Percentiles rank a stretch among this genome's conserved stretches.
Conservation (phyloP, 2,113 vertebrate species). For the Hirundichthys speculiger region DNA sequence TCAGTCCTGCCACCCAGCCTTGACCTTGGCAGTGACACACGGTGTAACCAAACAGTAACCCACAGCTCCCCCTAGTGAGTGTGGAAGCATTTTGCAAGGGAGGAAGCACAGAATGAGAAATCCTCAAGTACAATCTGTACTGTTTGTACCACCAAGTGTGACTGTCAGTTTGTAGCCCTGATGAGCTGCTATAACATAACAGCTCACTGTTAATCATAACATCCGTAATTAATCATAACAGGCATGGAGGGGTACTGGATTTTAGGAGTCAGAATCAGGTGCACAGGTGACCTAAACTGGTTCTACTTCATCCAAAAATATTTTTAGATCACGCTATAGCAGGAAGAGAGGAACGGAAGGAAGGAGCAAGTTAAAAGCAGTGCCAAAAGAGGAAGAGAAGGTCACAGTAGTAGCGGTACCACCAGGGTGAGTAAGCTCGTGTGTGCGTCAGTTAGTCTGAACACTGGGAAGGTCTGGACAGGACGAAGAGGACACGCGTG, state of each 20-base stretch:
- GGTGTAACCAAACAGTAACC: constrained; percentile 39
- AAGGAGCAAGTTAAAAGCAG: constrained; percentile 25
- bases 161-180: too few species aligned
- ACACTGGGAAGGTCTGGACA: constrained; percentile 44
- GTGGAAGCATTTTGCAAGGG: constrained; percentile 30
- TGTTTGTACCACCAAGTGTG: not conserved
- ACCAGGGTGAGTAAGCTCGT: constrained; percentile 20
- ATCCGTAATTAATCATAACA: not conserved
- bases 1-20: constrained; percentile 31
- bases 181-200: not conserved
- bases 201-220: not conserved
- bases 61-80: constrained; percentile 74
- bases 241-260: not conserved
- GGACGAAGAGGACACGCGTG: constrained; percentile 51
- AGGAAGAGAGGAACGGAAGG: constrained; percentile 30
- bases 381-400: constrained; percentile 68
- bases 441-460: not conserved
- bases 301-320: constrained; percentile 31
- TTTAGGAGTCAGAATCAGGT: not conserved
- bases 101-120: constrained; percentile 7
- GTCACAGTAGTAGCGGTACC: constrained; percentile 55
- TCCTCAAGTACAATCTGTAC: constrained; percentile 17
- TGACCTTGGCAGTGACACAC: constrained; percentile 68
- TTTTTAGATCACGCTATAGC: constrained; percentile 52
- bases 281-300: constrained; percentile 13